Conservation (phyloP, 1,140 invertebrate genomes). For the Cepaea nemoralis region DNA sequence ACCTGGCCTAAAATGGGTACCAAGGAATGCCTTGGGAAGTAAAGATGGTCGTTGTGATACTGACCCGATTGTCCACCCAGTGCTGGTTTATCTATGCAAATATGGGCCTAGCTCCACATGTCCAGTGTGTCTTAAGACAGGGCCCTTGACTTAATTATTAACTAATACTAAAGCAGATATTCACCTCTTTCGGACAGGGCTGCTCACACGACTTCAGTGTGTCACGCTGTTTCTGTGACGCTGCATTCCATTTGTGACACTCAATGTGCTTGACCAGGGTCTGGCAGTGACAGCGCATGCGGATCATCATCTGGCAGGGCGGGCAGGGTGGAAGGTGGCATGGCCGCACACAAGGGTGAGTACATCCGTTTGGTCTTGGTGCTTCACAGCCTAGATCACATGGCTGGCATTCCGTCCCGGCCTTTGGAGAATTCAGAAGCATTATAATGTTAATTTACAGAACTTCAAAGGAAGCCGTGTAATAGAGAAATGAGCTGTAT, state of each 20-base stretch:
- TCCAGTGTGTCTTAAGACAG: no score
- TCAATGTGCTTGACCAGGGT: conserved; percentile 81
- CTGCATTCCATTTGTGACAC: conserved; percentile 79
- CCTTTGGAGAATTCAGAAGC: conserved; percentile 49
- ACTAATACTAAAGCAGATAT: conserved; percentile 45
- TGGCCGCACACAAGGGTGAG: conserved; percentile 81
- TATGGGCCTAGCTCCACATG: no score
- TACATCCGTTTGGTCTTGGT: conserved; percentile 82
- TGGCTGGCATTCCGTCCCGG: conserved; percentile 77
- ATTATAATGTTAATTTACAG: no score
- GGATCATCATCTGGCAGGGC: conserved; percentile 80
- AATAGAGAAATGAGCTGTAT: not conserved
- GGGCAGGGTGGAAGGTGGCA: conserved; percentile 80
- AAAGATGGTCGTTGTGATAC: no score
- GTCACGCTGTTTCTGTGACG: conserved; percentile 73
- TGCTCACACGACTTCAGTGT: conserved; percentile 82
- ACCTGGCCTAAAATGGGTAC: no score
- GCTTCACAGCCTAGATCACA: conserved; percentile 82
- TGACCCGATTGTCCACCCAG: no score
- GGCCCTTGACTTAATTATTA: no score
- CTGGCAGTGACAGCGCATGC: conserved; percentile 84
- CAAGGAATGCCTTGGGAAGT: no score
- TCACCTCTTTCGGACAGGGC: conserved; percentile 87
- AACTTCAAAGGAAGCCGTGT: no score
- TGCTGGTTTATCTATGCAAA: no score